These are phyloP conservation scores for Pitangus sulphuratus DNA, from an alignment of 2,797 vertebrate genomes.

Conservation along the genomic window DNA sequence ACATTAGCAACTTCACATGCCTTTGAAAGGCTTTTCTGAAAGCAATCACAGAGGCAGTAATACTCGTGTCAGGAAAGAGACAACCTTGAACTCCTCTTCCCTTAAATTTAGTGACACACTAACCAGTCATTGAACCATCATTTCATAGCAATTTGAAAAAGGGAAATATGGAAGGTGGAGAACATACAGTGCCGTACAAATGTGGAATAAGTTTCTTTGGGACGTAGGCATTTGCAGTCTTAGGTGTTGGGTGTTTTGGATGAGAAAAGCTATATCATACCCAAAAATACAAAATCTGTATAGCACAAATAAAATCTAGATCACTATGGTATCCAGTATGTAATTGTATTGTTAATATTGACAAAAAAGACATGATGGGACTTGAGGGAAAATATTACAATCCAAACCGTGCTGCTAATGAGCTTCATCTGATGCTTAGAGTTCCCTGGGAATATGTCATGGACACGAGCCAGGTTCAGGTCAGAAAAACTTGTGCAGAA, in stretches of 20 bases:
- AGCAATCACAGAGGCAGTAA: not conserved
- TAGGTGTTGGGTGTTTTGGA: not conserved
- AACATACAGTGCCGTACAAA: not conserved
- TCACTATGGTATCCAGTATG: not conserved
- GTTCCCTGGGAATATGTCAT: not conserved
- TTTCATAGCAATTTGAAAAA: not conserved
- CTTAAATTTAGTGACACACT: not conserved
- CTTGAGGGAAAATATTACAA: not conserved
- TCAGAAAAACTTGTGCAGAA: not conserved
- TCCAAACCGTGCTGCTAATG: not conserved
- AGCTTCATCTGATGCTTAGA: not conserved
- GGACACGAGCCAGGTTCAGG: not conserved
- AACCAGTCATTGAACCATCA: not conserved
- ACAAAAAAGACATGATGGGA: not conserved
- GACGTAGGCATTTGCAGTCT: not conserved
- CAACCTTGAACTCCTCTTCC: not conserved
- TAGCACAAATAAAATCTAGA: not conserved
- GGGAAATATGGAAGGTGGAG: not conserved
- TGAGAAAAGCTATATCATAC: not conserved
- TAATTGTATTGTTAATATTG: not conserved
- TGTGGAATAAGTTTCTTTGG: not conserved
- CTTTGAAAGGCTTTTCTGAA: constrained; percentile 12
- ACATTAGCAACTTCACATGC: not conserved
- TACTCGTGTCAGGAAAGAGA: not conserved
- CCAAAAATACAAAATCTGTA: not conserved